Conservation (phyloP, 2,888 invertebrate genomes). For the Anthophora plumipes region DNA sequence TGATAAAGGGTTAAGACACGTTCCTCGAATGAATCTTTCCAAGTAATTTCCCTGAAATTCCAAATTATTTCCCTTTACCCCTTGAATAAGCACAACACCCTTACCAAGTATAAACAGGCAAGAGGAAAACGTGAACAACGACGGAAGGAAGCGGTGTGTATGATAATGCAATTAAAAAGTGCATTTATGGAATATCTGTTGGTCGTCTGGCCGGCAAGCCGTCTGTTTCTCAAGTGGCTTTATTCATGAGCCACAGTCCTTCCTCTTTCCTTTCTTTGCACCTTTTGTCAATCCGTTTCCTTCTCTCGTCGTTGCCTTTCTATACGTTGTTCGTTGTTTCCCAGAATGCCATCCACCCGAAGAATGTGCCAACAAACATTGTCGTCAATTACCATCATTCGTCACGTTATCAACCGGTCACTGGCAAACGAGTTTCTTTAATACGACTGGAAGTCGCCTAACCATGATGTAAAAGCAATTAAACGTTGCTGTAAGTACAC, state of each 20-base stretch:
- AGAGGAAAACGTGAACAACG: neutral
- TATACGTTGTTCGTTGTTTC: neutral
- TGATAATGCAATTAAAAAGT: constrained; percentile 54
- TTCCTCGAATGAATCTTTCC: too few relatives aligned
- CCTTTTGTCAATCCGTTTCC: neutral
- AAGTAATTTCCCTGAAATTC: too few relatives aligned
- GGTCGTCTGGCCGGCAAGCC: neutral
- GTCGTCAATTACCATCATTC: constrained; percentile 55
- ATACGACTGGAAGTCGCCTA: constrained; percentile 25
- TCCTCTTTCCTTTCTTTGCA: constrained; percentile 8
- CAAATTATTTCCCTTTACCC: neutral
- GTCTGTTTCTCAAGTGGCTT: constrained; percentile 41
- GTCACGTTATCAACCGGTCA: constrained; percentile 39
- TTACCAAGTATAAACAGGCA: neutral
- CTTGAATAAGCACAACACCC: neutral
- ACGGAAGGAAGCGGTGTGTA: constrained; percentile 23
- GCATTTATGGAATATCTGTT: constrained; percentile 31
- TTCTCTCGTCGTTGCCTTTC: neutral
- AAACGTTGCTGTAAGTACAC: too few relatives aligned
- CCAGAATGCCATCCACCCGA: constrained; percentile 14
- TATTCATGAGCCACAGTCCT: constrained; percentile 37
- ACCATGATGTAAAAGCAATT: too few relatives aligned
- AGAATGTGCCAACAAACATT: constrained; percentile 41
- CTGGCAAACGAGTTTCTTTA: constrained; percentile 50
- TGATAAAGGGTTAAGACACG: too few relatives aligned